These are phyloP conservation scores for Antrozous pallidus DNA, from an alignment of 2,797 vertebrate genomes.

Conservation along the genomic window DNA sequence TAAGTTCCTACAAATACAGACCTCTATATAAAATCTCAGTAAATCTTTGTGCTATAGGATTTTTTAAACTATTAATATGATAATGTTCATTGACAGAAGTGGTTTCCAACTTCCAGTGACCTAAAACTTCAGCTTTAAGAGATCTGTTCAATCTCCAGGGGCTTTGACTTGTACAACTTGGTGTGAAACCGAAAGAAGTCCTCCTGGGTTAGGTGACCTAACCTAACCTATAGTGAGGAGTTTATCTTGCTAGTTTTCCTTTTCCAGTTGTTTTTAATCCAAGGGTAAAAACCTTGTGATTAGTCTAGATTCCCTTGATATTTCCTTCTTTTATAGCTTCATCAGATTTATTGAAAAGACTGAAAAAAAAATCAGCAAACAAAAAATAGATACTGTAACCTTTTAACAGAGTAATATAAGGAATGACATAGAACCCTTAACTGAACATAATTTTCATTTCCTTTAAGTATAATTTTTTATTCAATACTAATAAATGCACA, in stretches of 20 bases:
- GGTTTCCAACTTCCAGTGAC: not conserved
- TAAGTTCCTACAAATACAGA: not conserved
- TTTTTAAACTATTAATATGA: not conserved
- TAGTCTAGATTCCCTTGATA: conserved; percentile 37
- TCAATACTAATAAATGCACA: not conserved
- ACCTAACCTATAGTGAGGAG: not conserved
- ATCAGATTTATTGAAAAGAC: conserved; percentile 46
- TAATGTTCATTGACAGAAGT: not conserved
- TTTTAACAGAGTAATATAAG: conserved; percentile 18
- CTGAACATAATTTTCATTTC: not conserved
- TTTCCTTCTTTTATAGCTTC: not conserved
- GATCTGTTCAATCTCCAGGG: not conserved
- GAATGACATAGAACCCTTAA: not conserved
- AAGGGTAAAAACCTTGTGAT: conserved; percentile 56
- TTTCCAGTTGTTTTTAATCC: conserved; percentile 72
- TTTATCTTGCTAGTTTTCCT: conserved; percentile 49
- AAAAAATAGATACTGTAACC: not conserved
- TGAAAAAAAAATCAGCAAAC: not conserved
- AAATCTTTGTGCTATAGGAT: not conserved
- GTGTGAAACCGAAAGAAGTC: not conserved
- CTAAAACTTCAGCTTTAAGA: not conserved
- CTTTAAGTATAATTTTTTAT: not conserved
- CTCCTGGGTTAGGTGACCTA: conserved; percentile 42
- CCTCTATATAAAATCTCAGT: not conserved
- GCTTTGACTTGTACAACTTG: not conserved